These are phyloP conservation scores for Nemurella pictetii DNA, from an alignment of 2,888 invertebrate genomes.

Conservation along the genomic window DNA sequence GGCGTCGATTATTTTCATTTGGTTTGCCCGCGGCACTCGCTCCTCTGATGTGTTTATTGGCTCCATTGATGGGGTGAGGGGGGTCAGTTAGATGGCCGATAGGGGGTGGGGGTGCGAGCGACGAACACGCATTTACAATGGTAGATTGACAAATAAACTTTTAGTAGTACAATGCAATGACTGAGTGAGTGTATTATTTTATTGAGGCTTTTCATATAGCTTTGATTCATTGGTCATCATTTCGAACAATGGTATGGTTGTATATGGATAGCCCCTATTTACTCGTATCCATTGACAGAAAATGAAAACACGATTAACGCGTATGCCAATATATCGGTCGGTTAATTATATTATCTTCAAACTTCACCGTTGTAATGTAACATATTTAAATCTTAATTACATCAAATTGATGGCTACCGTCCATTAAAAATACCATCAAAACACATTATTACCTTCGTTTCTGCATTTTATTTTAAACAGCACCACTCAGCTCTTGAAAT, in stretches of 20 bases:
- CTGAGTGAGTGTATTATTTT: slow-evolving; percentile 15
- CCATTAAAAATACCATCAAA: too few relatives aligned
- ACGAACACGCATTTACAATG: background rate
- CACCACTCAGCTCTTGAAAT: background rate
- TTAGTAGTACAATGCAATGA: slow-evolving; percentile 19
- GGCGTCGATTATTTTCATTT: slow-evolving; percentile 17
- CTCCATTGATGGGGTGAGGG: background rate
- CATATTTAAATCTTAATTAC: background rate
- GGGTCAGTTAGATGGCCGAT: background rate
- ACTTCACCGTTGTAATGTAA: background rate
- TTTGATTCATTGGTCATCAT: background rate
- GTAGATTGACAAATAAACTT: slow-evolving; percentile 21
- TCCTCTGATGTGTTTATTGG: slow-evolving; percentile 22
- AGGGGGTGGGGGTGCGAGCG: background rate
- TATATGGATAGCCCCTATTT: background rate
- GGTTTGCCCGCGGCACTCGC: background rate
- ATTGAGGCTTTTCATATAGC: slow-evolving; percentile 9
- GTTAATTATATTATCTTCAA: background rate
- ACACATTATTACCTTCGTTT: too few relatives aligned
- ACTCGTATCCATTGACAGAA: background rate
- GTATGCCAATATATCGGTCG: background rate
- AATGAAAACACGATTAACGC: background rate
- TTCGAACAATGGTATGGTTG: background rate
- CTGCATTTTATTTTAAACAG: too few relatives aligned
- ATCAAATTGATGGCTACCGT: too few relatives aligned